Evolutionary conservation across 2,797 vertebrate species (phyloP).

Genomic region (Tragelaphus eurycerus): DNA sequence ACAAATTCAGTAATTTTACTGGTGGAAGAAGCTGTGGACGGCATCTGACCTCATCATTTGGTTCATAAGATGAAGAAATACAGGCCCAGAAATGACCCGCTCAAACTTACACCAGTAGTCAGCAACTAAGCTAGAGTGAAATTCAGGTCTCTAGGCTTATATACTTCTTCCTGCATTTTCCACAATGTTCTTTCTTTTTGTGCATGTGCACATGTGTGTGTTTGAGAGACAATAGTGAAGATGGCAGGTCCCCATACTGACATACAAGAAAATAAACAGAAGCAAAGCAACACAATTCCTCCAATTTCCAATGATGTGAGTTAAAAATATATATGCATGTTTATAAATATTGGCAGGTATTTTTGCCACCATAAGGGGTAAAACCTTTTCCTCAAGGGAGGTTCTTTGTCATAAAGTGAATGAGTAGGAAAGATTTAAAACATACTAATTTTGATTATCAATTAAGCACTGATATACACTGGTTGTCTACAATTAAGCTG

Average conservation of each 20-base stretch:
- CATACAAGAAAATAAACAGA: background rate
- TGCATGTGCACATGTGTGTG: background rate
- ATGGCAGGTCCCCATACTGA: background rate
- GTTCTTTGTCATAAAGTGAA: background rate
- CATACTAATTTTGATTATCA: background rate
- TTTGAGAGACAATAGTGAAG: background rate
- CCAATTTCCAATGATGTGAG: background rate
- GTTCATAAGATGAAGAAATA: background rate
- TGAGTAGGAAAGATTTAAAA: background rate
- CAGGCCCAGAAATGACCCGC: background rate
- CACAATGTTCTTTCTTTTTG: too few species aligned
- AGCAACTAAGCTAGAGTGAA: background rate
- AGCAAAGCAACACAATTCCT: background rate
- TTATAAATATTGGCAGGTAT: background rate
- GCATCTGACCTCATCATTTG: background rate
- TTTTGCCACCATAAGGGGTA: background rate
- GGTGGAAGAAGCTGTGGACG: background rate
- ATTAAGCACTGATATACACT: background rate
- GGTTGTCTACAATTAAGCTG: background rate
- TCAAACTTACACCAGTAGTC: background rate
- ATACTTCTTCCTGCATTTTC: background rate
- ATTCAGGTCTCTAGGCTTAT: background rate
- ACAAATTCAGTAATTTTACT: background rate
- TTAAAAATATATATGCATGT: background rate
- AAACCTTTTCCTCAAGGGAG: background rate